Percentiles rank a stretch among this genome's conserved stretches.
Conservation (phyloP, 2,797 vertebrate genomes). For the Calcarius lapponicus region DNA sequence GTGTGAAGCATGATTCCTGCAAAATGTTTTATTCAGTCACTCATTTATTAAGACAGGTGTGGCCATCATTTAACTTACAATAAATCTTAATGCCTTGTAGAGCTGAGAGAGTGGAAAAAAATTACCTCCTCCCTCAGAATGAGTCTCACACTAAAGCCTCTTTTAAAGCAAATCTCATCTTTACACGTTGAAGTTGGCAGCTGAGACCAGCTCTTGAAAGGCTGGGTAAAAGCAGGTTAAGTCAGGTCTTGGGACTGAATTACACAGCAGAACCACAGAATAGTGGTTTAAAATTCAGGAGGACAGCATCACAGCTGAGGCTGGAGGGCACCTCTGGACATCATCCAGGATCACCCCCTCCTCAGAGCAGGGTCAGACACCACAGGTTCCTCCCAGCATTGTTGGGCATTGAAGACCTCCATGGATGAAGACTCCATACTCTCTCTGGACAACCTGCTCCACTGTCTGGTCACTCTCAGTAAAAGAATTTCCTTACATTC, state of each 20-base stretch:
- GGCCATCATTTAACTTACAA: neutral
- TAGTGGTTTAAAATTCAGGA: neutral
- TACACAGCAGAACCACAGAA: neutral
- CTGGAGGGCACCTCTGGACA: neutral
- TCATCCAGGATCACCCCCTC: neutral
- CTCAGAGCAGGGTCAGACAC: neutral
- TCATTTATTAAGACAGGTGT: neutral
- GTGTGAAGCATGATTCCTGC: neutral
- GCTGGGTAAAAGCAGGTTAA: neutral
- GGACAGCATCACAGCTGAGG: neutral
- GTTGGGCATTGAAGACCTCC: neutral
- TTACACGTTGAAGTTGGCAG: neutral
- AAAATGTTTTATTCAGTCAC: neutral
- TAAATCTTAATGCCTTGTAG: neutral
- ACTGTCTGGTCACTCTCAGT: neutral
- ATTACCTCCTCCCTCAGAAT: neutral
- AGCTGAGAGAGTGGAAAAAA: neutral
- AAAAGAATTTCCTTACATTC: neutral
- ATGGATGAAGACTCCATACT: neutral
- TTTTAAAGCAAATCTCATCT: neutral
- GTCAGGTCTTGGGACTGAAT: neutral
- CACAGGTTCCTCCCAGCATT: neutral
- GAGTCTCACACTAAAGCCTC: neutral
- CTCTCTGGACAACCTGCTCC: neutral
- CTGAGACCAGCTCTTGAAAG: neutral